phyloP scores from a whole-genome alignment of 1,140 invertebrate species.

The Eriosoma lanigerum region DNA sequence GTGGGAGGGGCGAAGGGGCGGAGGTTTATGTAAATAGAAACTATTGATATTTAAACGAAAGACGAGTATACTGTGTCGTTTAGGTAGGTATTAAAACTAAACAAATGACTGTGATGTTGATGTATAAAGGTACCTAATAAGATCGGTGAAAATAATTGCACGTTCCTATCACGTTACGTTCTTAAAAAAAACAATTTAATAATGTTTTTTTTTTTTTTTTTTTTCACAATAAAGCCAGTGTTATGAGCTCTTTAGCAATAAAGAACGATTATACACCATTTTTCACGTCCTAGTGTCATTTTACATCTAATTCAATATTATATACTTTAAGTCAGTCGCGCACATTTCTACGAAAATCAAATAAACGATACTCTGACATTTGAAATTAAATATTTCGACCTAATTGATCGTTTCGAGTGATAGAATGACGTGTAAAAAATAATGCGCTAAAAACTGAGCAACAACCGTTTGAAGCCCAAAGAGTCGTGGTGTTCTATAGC shows the following conservation, averaged over 20 bases:
- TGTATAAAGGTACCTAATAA: not conserved
- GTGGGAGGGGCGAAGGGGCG: no score
- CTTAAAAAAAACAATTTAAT: not conserved
- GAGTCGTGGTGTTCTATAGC: not conserved
- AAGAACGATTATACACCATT: not conserved
- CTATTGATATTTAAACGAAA: not conserved
- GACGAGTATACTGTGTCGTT: not conserved
- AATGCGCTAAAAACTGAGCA: not conserved
- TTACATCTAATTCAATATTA: not conserved
- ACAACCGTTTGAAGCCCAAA: not conserved
- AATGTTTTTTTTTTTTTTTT: conserved; percentile 6
- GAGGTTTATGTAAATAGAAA: no score
- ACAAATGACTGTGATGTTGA: not conserved
- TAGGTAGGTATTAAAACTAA: not conserved
- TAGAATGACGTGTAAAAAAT: not conserved
- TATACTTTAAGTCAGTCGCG: not conserved
- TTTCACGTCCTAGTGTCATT: not conserved
- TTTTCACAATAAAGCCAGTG: not conserved
- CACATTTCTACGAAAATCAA: not conserved
- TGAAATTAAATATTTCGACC: conserved; percentile 15
- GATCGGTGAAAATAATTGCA: not conserved
- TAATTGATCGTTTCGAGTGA: not conserved
- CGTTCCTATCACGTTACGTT: not conserved
- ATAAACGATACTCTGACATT: not conserved
- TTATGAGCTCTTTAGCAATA: not conserved